Evolutionary conservation across 2,888 invertebrate species (phyloP), one percentile per base, ranked within the genome.

Genomic region (Eupithecia vulgata): DNA sequence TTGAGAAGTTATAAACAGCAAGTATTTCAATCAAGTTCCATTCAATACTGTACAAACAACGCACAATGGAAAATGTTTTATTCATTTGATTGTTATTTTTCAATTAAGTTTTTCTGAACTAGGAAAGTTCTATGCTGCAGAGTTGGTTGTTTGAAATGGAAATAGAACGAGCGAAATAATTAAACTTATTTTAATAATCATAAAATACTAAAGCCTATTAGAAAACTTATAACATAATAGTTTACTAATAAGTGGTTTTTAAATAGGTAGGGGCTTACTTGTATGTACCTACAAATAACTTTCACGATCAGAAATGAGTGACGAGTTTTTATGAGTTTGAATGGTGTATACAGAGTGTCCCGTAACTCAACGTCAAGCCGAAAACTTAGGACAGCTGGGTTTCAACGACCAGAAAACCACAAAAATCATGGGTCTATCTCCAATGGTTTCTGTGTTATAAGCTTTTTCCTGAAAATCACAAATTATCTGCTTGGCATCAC

Each of bases 11-110:
- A 10, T 61, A 15, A 34, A 67, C 42, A 65, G 35, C 37, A 40
- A 59, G 59, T 62, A 64, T 65, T 65, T 40, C 40, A 65, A 65
- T 65, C 25, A 65, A 65, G 40, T 65, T 65, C 7, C 37, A 65
- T 40, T 65, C 6, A 65, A 15, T 21, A 13, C 40, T 65, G n/a
- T 64, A 30, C 30, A 40, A 65, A 42, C 40, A 65, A 65, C 12
- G 13, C 13, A 40, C 65, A 37, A 15, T 65, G 40, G 17, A 21
- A 59, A 59, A 67, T 67, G 21, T 17, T 48, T 35, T 7, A 57
- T 65, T 65, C 65, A 64, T 40, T 65, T 15, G 15, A 42, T 37
- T 37, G 65, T 65, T 42, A 65, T 40, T 40, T 37, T 25, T 40
- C 21, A 65, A 65, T 37, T 62, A 1, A 65, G 65, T 42, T 37